These are phyloP conservation scores for Drosophila azteca DNA, from an alignment of 1,140 invertebrate genomes.

Conservation along the genomic window DNA sequence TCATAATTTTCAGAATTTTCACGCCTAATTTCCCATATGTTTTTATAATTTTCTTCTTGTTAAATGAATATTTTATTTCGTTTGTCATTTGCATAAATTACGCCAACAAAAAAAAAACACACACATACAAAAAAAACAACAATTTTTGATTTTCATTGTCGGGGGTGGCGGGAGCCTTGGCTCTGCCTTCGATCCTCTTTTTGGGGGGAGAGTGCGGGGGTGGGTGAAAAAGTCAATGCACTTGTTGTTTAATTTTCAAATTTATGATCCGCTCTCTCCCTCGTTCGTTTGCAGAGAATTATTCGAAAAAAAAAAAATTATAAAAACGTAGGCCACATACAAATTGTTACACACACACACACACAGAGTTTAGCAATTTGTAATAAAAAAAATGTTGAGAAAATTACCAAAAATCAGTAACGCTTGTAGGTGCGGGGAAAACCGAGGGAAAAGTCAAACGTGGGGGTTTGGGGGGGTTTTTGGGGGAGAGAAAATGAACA, in stretches of 20 bases:
- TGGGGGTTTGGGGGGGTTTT: neutral
- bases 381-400: constrained; percentile 46
- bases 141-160: neutral
- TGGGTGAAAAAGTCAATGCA: constrained; percentile 58
- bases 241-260: constrained; percentile 40
- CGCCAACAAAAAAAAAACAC: constrained; percentile 11
- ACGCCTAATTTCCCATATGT: neutral
- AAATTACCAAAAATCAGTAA: constrained; percentile 55
- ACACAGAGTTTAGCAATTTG: constrained; percentile 63
- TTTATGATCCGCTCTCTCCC: constrained; percentile 17
- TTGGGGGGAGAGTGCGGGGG: no score
- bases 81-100: constrained; percentile 27
- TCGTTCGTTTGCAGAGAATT: no score
- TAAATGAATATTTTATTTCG: constrained; percentile 21
- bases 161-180: constrained; percentile 36
- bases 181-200: constrained; percentile 11
- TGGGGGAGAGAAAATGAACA: constrained; percentile 14
- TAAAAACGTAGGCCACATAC: constrained; percentile 61
- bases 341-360: constrained; percentile 29
- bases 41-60: constrained; percentile 22
- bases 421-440: neutral
- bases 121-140: constrained; percentile 22
- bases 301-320: constrained; percentile 47
- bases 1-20: no score
- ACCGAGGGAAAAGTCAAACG: neutral